Evolutionary conservation across 2,888 invertebrate species (phyloP).

Genomic region (Acheta domesticus): DNA sequence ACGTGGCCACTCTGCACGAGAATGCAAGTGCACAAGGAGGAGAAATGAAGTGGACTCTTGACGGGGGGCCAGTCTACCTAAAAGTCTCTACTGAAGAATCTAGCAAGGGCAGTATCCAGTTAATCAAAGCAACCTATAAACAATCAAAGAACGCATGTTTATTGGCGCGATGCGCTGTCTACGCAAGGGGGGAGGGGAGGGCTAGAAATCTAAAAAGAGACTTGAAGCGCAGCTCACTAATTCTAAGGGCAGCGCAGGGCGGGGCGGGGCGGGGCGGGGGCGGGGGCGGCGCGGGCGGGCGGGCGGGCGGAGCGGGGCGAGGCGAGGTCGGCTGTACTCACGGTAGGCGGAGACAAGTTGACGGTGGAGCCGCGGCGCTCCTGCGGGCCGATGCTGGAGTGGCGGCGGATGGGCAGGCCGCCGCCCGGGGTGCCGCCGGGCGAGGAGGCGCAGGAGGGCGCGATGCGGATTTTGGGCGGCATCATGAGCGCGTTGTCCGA

Average conservation of each 20-base stretch:
- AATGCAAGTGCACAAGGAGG: background rate
- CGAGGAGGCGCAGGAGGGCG: slow-evolving; percentile 84
- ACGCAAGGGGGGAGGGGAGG: background rate
- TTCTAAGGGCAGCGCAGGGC: background rate
- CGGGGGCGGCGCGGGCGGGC: background rate
- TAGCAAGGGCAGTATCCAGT: background rate
- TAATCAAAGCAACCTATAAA: slow-evolving; percentile 3
- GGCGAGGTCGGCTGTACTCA: slow-evolving; percentile 52
- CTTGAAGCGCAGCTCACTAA: slow-evolving; percentile 2
- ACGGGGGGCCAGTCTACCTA: background rate
- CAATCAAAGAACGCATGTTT: background rate
- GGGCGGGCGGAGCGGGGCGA: too few species aligned
- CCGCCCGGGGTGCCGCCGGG: slow-evolving; percentile 67
- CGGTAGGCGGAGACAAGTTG: slow-evolving; percentile 85
- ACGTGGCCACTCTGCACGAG: background rate
- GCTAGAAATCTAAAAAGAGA: background rate
- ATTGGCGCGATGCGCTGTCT: background rate
- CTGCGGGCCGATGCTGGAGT: slow-evolving; percentile 88
- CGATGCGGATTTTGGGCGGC: slow-evolving; percentile 77
- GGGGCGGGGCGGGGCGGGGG: background rate
- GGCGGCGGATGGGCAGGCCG: slow-evolving; percentile 79
- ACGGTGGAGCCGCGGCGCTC: slow-evolving; percentile 80
- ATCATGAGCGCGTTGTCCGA: slow-evolving; percentile 91
- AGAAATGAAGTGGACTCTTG: background rate
- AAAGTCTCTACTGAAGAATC: background rate